Evolutionary conservation across 1,140 invertebrate species (phyloP), one percentile per base, ranked within the genome.

Genomic region (Ruditapes philippinarum): DNA sequence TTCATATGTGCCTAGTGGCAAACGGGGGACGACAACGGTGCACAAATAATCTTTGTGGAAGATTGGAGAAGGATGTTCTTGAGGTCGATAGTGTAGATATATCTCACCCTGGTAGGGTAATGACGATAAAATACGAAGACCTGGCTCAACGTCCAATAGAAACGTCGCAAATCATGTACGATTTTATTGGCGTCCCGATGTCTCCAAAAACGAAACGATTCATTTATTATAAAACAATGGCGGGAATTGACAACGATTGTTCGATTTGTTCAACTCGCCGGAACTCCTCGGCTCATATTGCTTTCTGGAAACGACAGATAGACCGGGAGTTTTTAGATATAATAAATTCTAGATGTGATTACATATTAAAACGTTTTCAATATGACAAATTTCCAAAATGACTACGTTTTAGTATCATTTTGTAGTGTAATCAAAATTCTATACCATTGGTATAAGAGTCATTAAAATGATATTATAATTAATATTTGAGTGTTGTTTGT

Each of bases 221-320:
- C 54, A 40, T 88, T 25, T 65, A n/a, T 17, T 68, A 88, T 80
- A 88, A 81, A 33, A 88, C 86, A 70, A 68, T 25, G 51, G 76
- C 86, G 3, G 86, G 60, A 28, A 25, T 42, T 19, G 31, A 40
- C 54, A 31, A 70, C 57, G 49, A 80, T 38, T 80, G 78, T 36
- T 28, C 42, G 14, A 80, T 88, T 22, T 80, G 86, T 73, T 81
- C 86, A 7, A 81, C 78, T 12, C 36, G 86, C 7, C 38, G 60
- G 4, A 88, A 88, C 57, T 88, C 86, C 19, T 49, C 86, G 9
- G 33, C 40, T n/a, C 86, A 80, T 38, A 40, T 81, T 33, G 38
- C 80, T 81, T 17, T 12, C 12, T 88, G 86, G 86, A 88, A 88
- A 78, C 28, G 17, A 11, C 42, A 57, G 25, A 57, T 87, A 19